These are phyloP conservation scores for Drosophila elegans DNA, from an alignment of 1,140 invertebrate species.

Conservation along the genomic window DNA sequence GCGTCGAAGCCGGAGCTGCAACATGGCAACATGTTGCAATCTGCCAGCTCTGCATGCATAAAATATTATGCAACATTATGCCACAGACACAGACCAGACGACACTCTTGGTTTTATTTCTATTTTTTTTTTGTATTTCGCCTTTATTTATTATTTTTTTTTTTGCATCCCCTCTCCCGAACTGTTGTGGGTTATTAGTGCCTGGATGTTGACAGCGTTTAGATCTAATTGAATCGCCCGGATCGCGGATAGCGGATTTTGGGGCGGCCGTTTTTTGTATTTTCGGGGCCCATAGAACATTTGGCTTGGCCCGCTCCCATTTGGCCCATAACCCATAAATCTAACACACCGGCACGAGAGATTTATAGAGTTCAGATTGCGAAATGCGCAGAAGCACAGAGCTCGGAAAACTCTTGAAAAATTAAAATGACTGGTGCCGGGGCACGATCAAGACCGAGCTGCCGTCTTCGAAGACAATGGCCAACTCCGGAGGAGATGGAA, in stretches of 20 bases:
- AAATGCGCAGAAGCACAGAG: slow-evolving; percentile 54
- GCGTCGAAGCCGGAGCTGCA: slow-evolving; percentile 39
- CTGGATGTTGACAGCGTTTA: slow-evolving; percentile 76
- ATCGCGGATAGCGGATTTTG: slow-evolving; percentile 18
- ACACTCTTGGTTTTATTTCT: slow-evolving; percentile 46
- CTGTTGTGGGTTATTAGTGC: slow-evolving; percentile 54
- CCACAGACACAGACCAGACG: slow-evolving; percentile 70
- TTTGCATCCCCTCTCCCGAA: slow-evolving; percentile 1
- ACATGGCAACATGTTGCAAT: slow-evolving; percentile 76
- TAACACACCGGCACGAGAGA: slow-evolving; percentile 44
- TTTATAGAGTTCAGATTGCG: slow-evolving; percentile 74
- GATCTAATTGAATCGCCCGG: slow-evolving; percentile 76
- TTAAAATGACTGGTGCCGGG: slow-evolving; percentile 78
- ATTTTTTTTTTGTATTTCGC: slow-evolving; percentile 9
- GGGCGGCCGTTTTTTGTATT: background rate
- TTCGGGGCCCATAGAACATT: slow-evolving; percentile 37
- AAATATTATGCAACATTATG: slow-evolving; percentile 78
- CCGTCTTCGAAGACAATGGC: slow-evolving; percentile 58
- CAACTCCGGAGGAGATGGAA: slow-evolving; percentile 11
- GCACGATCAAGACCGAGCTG: slow-evolving; percentile 76
- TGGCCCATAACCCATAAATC: slow-evolving; percentile 67
- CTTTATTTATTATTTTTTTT: slow-evolving; percentile 20
- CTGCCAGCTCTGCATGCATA: slow-evolving; percentile 81
- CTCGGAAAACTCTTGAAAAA: slow-evolving; percentile 68
- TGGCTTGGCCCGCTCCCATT: slow-evolving; percentile 65